phyloP scores from a whole-genome alignment of 2,797 vertebrate species.

The Pteronotus mesoamericanus region DNA sequence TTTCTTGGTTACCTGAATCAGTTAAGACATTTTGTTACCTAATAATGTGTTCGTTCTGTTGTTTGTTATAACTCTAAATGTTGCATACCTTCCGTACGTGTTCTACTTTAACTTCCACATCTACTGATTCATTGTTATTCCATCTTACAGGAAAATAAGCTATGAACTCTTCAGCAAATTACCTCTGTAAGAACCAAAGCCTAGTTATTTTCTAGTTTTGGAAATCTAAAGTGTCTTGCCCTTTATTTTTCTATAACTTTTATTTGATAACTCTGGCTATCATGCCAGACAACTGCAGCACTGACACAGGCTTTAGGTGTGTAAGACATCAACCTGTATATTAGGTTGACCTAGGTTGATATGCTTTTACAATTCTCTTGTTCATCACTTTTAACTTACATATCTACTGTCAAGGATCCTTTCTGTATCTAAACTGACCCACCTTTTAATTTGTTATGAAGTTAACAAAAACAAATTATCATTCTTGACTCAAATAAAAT shows the following conservation, averaged over 20 bases:
- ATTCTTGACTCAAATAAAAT: not conserved
- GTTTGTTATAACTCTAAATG: not conserved
- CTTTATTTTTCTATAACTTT: conserved; percentile 12
- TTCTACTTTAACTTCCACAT: not conserved
- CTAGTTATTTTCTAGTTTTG: conserved; percentile 30
- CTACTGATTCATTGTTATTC: not conserved
- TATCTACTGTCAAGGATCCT: not conserved
- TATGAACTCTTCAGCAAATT: not conserved
- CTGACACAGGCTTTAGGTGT: not conserved
- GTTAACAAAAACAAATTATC: conserved; percentile 26
- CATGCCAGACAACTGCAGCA: not conserved
- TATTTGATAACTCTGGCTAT: conserved; percentile 2
- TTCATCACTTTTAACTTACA: not conserved
- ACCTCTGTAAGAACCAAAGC: not conserved
- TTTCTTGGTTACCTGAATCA: not conserved
- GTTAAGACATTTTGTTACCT: not conserved
- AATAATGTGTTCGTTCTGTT: not conserved
- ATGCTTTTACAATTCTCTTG: not conserved
- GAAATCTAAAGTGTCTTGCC: conserved; percentile 28
- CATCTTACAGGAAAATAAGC: not conserved
- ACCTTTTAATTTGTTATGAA: not conserved
- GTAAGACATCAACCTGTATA: not conserved
- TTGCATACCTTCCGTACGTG: not conserved
- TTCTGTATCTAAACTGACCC: not conserved
- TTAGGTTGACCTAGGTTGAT: not conserved